These are phyloP conservation scores for Congeria kusceri DNA, from an alignment of 2,888 invertebrate genomes.

Conservation along the genomic window DNA sequence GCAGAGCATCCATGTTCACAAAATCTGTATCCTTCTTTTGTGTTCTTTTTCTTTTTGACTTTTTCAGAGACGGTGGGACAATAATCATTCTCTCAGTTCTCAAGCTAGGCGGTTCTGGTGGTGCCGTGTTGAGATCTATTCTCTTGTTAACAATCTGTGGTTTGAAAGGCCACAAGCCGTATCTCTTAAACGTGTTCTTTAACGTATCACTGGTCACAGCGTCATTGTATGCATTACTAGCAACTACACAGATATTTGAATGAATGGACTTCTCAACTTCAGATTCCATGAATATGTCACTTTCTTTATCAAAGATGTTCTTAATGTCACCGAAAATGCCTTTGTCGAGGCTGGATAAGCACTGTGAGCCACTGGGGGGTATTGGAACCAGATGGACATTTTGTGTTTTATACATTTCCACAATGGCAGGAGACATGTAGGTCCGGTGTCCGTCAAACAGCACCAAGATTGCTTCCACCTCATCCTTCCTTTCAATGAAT, in stretches of 20 bases:
- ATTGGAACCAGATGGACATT: slow-evolving; percentile 60
- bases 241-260: slow-evolving; percentile 61
- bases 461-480: slow-evolving; percentile 51
- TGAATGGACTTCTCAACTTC: slow-evolving; percentile 52
- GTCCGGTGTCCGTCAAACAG: slow-evolving; percentile 60
- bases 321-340: slow-evolving; percentile 57
- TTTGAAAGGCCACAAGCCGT: slow-evolving; percentile 57
- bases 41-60: slow-evolving; percentile 21
- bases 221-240: slow-evolving; percentile 59
- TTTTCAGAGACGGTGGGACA: slow-evolving; percentile 20
- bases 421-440: slow-evolving; percentile 54
- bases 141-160: slow-evolving; percentile 55
- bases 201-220: slow-evolving; percentile 39
- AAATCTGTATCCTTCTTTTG: slow-evolving; percentile 32
- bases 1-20: slow-evolving; percentile 51
- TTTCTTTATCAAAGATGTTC: slow-evolving; percentile 41
- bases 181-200: slow-evolving; percentile 47
- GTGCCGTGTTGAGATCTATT: slow-evolving; percentile 47
- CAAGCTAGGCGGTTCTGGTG: slow-evolving; percentile 14
- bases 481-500: slow-evolving; percentile 57
- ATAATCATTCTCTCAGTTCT: slow-evolving; percentile 47
- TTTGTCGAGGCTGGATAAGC: slow-evolving; percentile 37
- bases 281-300: slow-evolving; percentile 48
- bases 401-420: slow-evolving; percentile 56
- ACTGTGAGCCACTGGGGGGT: slow-evolving; percentile 55